Evolutionary conservation across 1,140 invertebrate species (phyloP).

Genomic region (Aradophagus sp.): DNA sequence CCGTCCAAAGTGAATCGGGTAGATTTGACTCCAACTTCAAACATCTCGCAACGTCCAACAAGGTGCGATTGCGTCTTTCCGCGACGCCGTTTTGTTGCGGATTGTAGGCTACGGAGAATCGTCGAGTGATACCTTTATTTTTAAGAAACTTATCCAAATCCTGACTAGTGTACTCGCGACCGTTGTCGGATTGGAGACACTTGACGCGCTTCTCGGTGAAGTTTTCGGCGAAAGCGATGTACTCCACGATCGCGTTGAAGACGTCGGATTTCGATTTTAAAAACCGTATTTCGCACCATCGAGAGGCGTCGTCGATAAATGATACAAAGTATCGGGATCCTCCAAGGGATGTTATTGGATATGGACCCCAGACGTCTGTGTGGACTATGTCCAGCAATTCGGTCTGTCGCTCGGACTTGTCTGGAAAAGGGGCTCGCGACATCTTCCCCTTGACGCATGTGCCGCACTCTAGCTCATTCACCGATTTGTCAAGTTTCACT

Average conservation of each 20-base stretch:
- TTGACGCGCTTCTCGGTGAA: slow-evolving; percentile 54
- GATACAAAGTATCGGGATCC: slow-evolving; percentile 20
- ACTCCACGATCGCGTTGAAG: neutral
- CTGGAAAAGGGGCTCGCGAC: slow-evolving; percentile 10
- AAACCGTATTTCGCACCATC: slow-evolving; percentile 15
- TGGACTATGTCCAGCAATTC: slow-evolving; percentile 18
- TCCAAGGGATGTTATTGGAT: neutral
- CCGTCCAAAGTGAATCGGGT: slow-evolving; percentile 20
- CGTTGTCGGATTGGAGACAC: slow-evolving; percentile 59
- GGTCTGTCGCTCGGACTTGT: slow-evolving; percentile 1
- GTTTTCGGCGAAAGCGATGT: slow-evolving; percentile 45
- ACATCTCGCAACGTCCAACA: slow-evolving; percentile 52
- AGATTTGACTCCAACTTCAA: slow-evolving; percentile 29
- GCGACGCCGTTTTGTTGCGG: slow-evolving; percentile 35
- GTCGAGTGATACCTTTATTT: slow-evolving; percentile 12
- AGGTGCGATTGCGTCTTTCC: slow-evolving; percentile 51
- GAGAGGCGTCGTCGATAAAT: slow-evolving; percentile 6
- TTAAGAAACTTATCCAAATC: slow-evolving; percentile 47
- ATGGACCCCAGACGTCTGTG: slow-evolving; percentile 18
- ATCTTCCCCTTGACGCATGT: slow-evolving; percentile 18
- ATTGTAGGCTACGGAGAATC: slow-evolving; percentile 23
- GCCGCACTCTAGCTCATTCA: slow-evolving; percentile 11
- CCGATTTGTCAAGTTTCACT: slow-evolving; percentile 1
- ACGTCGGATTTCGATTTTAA: slow-evolving; percentile 6
- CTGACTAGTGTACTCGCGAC: slow-evolving; percentile 60